Percentiles rank a stretch among this genome's conserved stretches.
Evolutionary conservation across 1,140 invertebrate species (phyloP).

Genomic region (Alviniconcha marisindica): DNA sequence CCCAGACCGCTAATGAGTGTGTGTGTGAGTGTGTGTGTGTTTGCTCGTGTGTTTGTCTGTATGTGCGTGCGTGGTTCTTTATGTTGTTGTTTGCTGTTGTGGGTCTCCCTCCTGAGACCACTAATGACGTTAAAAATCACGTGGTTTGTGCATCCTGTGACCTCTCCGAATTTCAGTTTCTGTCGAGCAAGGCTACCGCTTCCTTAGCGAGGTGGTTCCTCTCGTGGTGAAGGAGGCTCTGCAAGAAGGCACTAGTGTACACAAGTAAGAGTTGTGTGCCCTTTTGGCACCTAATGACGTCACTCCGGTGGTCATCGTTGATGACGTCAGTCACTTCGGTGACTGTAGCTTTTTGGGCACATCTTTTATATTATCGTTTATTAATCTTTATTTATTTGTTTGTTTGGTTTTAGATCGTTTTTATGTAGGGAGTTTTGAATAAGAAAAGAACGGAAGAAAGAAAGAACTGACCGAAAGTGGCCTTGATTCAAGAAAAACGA

Average conservation of each 20-base stretch:
- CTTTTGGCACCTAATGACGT: neutral
- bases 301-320: neutral
- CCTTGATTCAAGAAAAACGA: too few species aligned
- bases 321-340: neutral
- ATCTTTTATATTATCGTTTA: too few species aligned
- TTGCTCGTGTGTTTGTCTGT: too few species aligned
- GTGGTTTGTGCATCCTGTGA: neutral
- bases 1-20: too few species aligned
- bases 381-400: too few species aligned
- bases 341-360: neutral
- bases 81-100: too few species aligned
- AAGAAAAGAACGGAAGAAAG: neutral
- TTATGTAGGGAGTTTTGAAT: neutral
- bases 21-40: too few species aligned
- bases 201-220: constrained; percentile 1
- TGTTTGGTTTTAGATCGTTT: constrained; percentile 7
- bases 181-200: neutral
- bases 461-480: too few species aligned
- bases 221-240: constrained; percentile 9
- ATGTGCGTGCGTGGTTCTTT: too few species aligned
- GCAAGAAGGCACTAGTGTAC: neutral
- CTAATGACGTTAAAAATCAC: too few species aligned
- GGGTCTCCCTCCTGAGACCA: too few species aligned
- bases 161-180: neutral
- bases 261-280: neutral